These are phyloP conservation scores for Micoletzkya japonica DNA, from an alignment of 2,888 invertebrate species.

Conservation along the genomic window DNA sequence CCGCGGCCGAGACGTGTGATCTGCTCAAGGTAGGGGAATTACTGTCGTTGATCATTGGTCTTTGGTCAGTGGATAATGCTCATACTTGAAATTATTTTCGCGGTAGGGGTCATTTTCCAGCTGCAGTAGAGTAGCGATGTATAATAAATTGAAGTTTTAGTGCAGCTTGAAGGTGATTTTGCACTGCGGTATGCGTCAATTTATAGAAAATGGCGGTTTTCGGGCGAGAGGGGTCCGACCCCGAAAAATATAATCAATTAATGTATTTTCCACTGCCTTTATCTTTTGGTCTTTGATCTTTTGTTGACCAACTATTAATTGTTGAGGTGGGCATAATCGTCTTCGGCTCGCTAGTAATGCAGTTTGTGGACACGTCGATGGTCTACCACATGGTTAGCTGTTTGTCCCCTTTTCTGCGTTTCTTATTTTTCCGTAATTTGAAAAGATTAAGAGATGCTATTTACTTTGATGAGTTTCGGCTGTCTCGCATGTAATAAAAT, in stretches of 20 bases:
- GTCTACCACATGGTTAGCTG: slow-evolving; percentile 83
- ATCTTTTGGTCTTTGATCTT: not conserved
- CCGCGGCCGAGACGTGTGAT: slow-evolving; percentile 80
- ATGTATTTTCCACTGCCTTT: not conserved
- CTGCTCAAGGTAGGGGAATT: slow-evolving; percentile 70
- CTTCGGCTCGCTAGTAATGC: slow-evolving; percentile 72
- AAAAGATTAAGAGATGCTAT: too few relatives aligned
- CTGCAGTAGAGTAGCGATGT: too few relatives aligned
- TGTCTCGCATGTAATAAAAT: too few relatives aligned
- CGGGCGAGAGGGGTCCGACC: too few relatives aligned
- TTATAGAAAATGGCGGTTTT: too few relatives aligned
- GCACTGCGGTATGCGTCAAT: too few relatives aligned
- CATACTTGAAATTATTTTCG: not conserved
- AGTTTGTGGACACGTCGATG: slow-evolving; percentile 93
- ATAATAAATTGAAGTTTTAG: too few relatives aligned
- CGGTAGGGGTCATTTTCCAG: too few relatives aligned
- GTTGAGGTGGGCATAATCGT: slow-evolving; percentile 39
- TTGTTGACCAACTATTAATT: not conserved
- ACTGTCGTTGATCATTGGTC: not conserved
- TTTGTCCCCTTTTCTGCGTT: not conserved
- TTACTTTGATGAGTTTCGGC: not conserved
- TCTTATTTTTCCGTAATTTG: too few relatives aligned
- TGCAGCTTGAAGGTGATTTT: too few relatives aligned
- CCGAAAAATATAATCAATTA: too few relatives aligned
- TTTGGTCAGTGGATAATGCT: slow-evolving; percentile 1